Base-by-base conservation (phyloP, 2,113 vertebrate species). In the Chaetorhynchus papuensis region DNA sequence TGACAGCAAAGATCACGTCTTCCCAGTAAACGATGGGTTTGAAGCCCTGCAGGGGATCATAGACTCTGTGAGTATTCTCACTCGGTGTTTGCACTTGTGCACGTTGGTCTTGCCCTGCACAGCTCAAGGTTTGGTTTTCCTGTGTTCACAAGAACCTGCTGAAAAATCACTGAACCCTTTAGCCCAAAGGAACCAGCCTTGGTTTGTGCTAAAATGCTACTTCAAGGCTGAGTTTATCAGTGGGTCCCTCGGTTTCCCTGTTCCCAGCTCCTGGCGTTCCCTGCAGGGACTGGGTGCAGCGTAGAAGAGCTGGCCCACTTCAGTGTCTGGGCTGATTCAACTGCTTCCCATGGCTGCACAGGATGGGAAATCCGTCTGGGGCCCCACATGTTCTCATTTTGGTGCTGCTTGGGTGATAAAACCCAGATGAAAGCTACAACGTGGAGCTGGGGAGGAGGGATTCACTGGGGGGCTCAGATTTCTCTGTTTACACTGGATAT, bases 21-120 rank as follows among this genome's bases (percentile, higher is more conserved):
- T 99, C 95, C 99, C 99, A 5, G 99, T 99, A n/a, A 99, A 99
- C 20, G 99, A 99, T 13, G 99, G 99, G 23, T 99, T 99, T 83
- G 98, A 99, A 93, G 99, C 99, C 53, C 98, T 99, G 84, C 99
- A 99, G 93, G 98, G 99, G 17, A 98, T 99, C 96, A 99, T 99
- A 14, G 98, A 99, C 96, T 99, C 99, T 13, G 99, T 99, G 97
- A 99, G 99, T 96, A 92, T 54, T 63, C 56, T 23, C 57, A 19
- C 30, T 8, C 27, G 6, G 28, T n/a, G 17, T 52, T 47, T 49
- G 60, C 33, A 11, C 54, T 61, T 6, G 3, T 63, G 53, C 10
- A 11, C 3, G 3, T n/a, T 19, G 30, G 6, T 41, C 10, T 49
- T 9, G 8, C 70, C 70, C 44, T 68, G 65, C 15, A 5, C 23